Conservation (phyloP, 2,113 vertebrate species). For the Archilochus colubris region DNA sequence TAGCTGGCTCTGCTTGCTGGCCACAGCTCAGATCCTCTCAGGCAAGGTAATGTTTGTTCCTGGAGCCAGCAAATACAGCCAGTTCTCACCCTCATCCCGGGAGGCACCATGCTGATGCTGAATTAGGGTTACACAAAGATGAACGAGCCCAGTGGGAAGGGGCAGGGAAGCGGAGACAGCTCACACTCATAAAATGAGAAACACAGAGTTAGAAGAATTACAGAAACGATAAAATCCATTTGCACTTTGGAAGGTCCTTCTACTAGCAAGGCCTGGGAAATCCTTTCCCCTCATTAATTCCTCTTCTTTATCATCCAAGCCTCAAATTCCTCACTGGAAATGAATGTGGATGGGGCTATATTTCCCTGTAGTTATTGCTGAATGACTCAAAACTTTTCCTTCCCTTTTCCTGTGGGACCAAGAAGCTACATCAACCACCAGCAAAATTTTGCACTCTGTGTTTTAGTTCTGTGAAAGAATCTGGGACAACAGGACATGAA, state of each 20-base stretch:
- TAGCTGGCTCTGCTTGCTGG: background rate
- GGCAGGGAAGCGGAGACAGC: conserved; percentile 29
- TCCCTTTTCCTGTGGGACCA: conserved; percentile 24
- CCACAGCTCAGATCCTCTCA: conserved; percentile 19
- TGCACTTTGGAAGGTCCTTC: conserved; percentile 7
- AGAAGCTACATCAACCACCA: conserved; percentile 3
- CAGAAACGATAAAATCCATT: conserved; percentile 29
- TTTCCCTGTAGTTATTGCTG: conserved; percentile 21
- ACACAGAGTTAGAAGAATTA: conserved; percentile 31
- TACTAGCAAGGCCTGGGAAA: conserved; percentile 27
- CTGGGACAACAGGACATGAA: background rate
- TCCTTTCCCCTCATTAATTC: conserved; percentile 27
- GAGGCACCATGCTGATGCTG: background rate
- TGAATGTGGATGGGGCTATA: conserved; percentile 15
- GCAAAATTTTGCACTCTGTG: background rate
- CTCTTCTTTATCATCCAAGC: conserved; percentile 34
- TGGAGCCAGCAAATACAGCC: conserved; percentile 10
- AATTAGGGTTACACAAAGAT: background rate
- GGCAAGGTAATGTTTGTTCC: conserved; percentile 23
- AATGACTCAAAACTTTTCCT: conserved; percentile 24
- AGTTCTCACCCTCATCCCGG: background rate
- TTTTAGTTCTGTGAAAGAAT: background rate
- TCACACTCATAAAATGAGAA: conserved; percentile 45
- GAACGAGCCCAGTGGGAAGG: background rate
- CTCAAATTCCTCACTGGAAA: conserved; percentile 58